Percentiles rank a stretch among this genome's conserved stretches.
These are phyloP conservation scores for Amblyopsis hoosieri DNA, from an alignment of 2,797 vertebrate species.

Conservation along the genomic window DNA sequence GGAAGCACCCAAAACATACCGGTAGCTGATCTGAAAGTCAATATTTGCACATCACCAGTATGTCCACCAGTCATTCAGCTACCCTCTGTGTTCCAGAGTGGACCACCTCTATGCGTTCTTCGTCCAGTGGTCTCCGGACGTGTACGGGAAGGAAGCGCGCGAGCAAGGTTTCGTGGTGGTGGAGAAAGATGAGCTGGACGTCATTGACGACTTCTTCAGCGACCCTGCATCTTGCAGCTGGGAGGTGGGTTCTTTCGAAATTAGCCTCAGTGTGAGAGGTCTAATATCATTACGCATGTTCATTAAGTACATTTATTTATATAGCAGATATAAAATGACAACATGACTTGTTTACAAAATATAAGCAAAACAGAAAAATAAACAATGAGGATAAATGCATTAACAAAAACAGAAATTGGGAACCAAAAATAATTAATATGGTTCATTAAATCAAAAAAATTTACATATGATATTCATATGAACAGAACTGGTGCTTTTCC, in stretches of 20 bases:
- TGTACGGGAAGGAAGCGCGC: constrained; percentile 96
- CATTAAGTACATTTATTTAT: too few species aligned
- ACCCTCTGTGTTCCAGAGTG: constrained; percentile 79
- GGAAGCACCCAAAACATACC: neutral
- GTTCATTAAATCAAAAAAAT: too few species aligned
- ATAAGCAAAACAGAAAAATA: too few species aligned
- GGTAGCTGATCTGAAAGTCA: too few species aligned
- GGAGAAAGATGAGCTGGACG: constrained; percentile 95
- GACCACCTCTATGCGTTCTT: constrained; percentile 96
- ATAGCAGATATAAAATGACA: too few species aligned
- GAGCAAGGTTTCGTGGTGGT: constrained; percentile 97
- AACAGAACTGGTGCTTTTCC: too few species aligned
- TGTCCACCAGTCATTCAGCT: neutral
- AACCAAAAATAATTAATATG: too few species aligned
- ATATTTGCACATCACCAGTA: neutral
- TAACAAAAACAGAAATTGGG: too few species aligned
- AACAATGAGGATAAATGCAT: too few species aligned
- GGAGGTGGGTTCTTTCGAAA: constrained; percentile 82
- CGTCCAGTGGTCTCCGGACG: constrained; percentile 97
- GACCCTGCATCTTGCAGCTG: constrained; percentile 95
- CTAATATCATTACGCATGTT: too few species aligned
- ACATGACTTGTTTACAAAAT: too few species aligned
- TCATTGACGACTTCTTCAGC: constrained; percentile 99
- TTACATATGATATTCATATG: neutral
- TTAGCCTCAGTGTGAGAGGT: neutral